Base-by-base conservation (phyloP, 2,888 invertebrate genomes). In the Amiota mariae region DNA sequence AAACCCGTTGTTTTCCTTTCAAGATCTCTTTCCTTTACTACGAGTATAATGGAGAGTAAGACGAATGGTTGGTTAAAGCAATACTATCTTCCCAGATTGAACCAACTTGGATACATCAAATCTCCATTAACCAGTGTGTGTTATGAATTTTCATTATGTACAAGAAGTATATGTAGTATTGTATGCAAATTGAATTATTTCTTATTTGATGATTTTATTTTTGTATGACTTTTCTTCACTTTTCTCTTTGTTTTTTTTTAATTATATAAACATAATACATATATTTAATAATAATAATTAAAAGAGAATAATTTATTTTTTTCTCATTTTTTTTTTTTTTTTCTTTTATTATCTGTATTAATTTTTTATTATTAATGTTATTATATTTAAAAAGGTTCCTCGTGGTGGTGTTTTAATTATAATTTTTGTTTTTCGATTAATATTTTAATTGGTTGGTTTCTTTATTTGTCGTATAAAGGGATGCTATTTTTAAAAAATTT, bases 241-340 rank as follows among this genome's bases (percentile, higher is more conserved):
- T 81, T 78, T 75, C 76, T 78, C 82, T 84, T 85, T 81, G 76
- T 78, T 72, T 73, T 72, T 77, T 81, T 78, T 73, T 76, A 72
- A 79, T 77, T 78, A 81, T 87, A 79, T 85, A 85, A 86, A 86
- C 86, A 85, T 86, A 87, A 86, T 86, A 87, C 36, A 36, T 36
- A 36, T 87, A 86, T 86, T 86, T 81, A 85, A 86, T 86, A 85
- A 81, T 82, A 36, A 36, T 36, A 82, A 78, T 81, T 80, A 82
- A 82, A 82, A 80, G 82, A 82, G 78, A 81, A 78, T 81, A 79
- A 80, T 79, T 73, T 54, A 4, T 10, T 78, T 74, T 70, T 57
- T 71, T 75, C 72, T 64, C 59, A 72, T 79, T 72, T 75, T 47
- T 61, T 54, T 13, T 10, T 78, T 74, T 70, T 57, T 73, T 75